A percentile compares a stretch with the other conserved stretches of the same genome.
Evolutionary conservation across 2,113 vertebrate genomes (phyloP).

Genomic region (Carlito syrichta): DNA sequence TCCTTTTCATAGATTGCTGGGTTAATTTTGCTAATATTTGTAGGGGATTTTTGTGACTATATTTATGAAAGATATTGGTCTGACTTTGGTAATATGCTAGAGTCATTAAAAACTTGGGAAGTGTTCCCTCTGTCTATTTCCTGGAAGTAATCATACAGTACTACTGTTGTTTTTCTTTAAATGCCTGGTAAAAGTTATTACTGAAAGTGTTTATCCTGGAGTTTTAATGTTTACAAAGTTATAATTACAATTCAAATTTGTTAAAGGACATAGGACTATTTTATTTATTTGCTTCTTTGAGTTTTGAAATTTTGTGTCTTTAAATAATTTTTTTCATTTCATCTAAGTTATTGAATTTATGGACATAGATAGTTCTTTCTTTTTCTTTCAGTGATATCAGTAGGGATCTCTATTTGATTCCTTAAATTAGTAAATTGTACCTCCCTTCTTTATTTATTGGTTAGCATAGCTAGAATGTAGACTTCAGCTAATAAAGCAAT

Average conservation of each 20-base stretch:
- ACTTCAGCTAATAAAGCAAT: neutral
- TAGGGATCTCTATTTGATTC: neutral
- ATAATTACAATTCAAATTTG: neutral
- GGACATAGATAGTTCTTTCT: neutral
- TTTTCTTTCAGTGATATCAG: neutral
- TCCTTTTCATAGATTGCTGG: neutral
- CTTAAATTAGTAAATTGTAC: neutral
- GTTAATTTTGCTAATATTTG: neutral
- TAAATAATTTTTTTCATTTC: neutral
- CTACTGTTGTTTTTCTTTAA: neutral
- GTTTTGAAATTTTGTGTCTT: neutral
- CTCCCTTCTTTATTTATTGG: neutral
- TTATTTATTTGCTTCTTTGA: neutral
- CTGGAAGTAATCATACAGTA: neutral
- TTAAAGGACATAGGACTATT: neutral
- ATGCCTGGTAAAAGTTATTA: neutral
- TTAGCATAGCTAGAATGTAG: neutral
- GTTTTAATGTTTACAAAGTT: neutral
- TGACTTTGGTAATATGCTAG: neutral
- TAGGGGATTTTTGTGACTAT: neutral
- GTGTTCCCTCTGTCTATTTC: neutral
- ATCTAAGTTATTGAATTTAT: neutral
- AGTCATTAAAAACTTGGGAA: neutral
- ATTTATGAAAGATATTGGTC: neutral
- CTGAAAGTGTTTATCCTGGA: neutral